Evolutionary conservation across 37 sponge, comb jelly and placozoan species (phyloP).

Genomic region (Chondrosia reniformis): DNA sequence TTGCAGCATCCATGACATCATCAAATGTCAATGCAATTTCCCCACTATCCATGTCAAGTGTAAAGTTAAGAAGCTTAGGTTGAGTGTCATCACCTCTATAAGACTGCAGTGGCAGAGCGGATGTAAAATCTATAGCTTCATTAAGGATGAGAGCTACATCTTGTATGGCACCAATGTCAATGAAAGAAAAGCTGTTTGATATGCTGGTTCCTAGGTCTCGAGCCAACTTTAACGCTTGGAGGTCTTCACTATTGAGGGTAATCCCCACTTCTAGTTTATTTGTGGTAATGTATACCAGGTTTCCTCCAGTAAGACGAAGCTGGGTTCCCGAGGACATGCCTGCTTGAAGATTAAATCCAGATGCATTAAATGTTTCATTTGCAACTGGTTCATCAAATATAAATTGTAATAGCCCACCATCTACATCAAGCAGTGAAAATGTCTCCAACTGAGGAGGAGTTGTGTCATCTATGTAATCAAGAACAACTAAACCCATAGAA

Average conservation of each 20-base stretch:
- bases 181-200: conserved; percentile 52
- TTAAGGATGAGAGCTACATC: conserved; percentile 69
- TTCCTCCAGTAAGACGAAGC: conserved; percentile 42
- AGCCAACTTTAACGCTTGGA: conserved; percentile 51
- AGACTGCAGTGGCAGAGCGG: conserved; percentile 27
- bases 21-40: conserved; percentile 65
- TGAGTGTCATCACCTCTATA: conserved; percentile 57
- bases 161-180: conserved; percentile 59
- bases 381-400: conserved; percentile 79
- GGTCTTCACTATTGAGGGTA: conserved; percentile 41
- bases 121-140: conserved; percentile 1
- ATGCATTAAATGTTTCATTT: conserved; percentile 40
- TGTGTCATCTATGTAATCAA: conserved; percentile 39
- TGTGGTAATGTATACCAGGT: conserved; percentile 9
- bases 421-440: conserved; percentile 62
- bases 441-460: conserved; percentile 46
- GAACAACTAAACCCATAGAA: conserved; percentile 27
- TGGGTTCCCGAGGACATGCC: conserved; percentile 20
- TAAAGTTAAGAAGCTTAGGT: conserved; percentile 53
- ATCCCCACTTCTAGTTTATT: conserved; percentile 36
- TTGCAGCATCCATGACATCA: conserved; percentile 64
- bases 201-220: conserved; percentile 55
- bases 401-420: conserved; percentile 34
- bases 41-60: conserved; percentile 70
- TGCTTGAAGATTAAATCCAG: conserved; percentile 53